Evolutionary conservation across 2,113 vertebrate genomes (phyloP), one percentile per base, ranked within the genome.

Genomic region (Anguilla rostrata): DNA sequence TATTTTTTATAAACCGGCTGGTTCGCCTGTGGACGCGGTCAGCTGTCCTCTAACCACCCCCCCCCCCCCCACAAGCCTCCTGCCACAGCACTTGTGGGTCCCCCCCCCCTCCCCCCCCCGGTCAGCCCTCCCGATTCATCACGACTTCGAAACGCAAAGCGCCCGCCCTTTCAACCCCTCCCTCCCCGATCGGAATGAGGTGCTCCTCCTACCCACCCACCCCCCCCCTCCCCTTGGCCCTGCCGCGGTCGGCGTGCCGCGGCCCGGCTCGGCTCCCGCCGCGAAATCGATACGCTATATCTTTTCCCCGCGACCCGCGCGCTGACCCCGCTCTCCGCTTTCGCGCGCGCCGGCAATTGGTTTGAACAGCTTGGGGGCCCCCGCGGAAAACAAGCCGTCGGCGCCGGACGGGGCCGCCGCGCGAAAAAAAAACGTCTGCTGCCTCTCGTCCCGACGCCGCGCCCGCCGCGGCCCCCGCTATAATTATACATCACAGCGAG

Each of bases 251-350:
- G 82, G 82, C 84, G 84, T 20, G 43, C 91, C 93, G 91, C 93
- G 0, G 89, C 95, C 95, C 82, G 94, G 94, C 95, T 95, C 95
- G 93, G 91, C 95, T 94, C 95, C 95, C 94, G 94, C 94, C 95
- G 95, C 96, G 96, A 97, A 97, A 97, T 97, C 97, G 95, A 97
- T 97, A 97, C 95, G 94, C 96, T 97, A 96, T 97, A 96, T 97
- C 96, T 97, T 97, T 97, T 34, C 95, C 96, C 95, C 91, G 94
- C 96, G 97, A 96, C 96, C 96, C 95, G 95, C 92, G 96, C 93
- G 87, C 89, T 97, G 97, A 97, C 96, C 96, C 95, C 95, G 94
- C 96, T 96, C 96, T 96, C 96, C 94, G 95, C 96, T 95, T 95
- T 96, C 95, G 95, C 94, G 94, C 96, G 95, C 94, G 95, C 96